Evolutionary conservation across 2,888 invertebrate species (phyloP).

Genomic region (Patella depressa): DNA sequence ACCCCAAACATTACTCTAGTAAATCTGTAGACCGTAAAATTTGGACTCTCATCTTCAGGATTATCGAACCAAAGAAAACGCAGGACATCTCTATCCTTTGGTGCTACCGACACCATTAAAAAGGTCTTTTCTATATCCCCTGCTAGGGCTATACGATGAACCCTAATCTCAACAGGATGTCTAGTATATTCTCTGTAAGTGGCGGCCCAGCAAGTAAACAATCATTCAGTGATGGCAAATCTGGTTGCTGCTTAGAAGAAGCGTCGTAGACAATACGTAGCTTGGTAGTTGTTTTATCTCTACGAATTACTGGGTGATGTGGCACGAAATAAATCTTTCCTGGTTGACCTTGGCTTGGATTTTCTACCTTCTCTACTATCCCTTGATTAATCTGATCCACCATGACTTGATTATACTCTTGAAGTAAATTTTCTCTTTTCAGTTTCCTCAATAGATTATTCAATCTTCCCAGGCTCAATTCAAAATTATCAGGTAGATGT

Average conservation of each 20-base stretch:
- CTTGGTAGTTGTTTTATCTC: background rate
- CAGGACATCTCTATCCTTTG: background rate
- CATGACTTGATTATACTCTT: background rate
- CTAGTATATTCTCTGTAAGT: background rate
- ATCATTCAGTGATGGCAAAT: background rate
- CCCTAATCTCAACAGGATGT: background rate
- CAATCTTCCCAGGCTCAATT: background rate
- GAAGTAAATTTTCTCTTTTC: background rate
- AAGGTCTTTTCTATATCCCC: background rate
- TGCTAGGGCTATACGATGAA: background rate
- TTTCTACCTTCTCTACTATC: background rate
- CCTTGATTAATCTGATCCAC: background rate
- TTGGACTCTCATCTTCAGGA: background rate
- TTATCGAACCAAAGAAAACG: background rate
- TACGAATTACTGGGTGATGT: background rate
- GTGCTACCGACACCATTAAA: background rate
- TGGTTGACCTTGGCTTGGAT: too few species aligned
- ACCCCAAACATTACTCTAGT: background rate
- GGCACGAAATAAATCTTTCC: too few species aligned
- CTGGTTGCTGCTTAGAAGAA: background rate
- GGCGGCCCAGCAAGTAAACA: background rate
- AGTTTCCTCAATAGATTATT: background rate
- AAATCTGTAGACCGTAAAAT: background rate
- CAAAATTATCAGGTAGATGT: background rate
- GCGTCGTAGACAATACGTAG: background rate